phyloP scores from a whole-genome alignment of 2,113 vertebrate species.

The Sapayoa aenigma region DNA sequence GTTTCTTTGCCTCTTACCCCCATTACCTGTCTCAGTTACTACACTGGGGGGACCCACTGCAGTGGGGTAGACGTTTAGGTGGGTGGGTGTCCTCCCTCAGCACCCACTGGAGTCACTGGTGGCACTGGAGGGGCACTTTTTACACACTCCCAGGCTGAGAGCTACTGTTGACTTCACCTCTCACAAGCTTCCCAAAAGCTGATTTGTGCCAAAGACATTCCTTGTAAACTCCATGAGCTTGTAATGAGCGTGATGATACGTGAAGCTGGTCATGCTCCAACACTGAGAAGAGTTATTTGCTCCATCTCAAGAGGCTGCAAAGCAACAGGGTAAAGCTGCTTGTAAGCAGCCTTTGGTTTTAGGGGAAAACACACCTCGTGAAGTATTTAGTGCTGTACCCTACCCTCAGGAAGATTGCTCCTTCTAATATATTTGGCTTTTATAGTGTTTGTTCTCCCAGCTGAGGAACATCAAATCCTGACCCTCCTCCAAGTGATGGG shows the following conservation, averaged over 20 bases:
- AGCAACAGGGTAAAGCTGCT: not conserved
- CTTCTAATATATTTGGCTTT: not conserved
- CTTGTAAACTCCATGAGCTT: not conserved
- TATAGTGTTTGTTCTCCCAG: not conserved
- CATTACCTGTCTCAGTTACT: not conserved
- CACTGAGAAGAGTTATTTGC: not conserved
- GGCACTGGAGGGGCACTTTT: not conserved
- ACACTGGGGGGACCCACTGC: not conserved
- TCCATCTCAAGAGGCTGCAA: not conserved
- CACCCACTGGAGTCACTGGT: not conserved
- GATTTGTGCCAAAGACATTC: slow-evolving; percentile 28
- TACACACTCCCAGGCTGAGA: not conserved
- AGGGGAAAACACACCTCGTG: not conserved
- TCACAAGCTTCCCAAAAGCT: not conserved
- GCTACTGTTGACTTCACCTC: not conserved
- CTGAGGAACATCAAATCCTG: not conserved
- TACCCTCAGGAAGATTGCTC: not conserved
- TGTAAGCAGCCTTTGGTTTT: not conserved
- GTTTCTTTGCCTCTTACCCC: not conserved
- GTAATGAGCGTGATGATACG: not conserved
- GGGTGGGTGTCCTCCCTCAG: not conserved
- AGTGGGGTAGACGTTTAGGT: not conserved
- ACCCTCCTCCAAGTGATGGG: not conserved
- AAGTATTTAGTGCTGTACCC: not conserved
- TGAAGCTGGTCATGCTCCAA: not conserved